Evolutionary conservation across 2,113 vertebrate genomes (phyloP), one percentile per base, ranked within the genome.

Genomic region (Oryzias javanicus): DNA sequence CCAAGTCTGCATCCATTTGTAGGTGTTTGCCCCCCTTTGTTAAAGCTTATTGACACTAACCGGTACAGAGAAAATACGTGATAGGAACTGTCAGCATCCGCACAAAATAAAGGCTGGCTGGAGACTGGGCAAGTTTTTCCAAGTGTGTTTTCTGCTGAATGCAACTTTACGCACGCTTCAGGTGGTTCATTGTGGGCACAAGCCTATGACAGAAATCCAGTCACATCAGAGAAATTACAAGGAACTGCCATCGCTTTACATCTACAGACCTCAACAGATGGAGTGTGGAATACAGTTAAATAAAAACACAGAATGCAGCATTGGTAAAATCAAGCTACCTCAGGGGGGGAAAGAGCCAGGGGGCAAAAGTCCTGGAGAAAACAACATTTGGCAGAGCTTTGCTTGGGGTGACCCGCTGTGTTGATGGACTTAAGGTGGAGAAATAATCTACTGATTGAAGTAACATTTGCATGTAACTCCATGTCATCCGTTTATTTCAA

Each of bases 191-290:
- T 72, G 65, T 45, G 4, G 61, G 42, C 61, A 41, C 64, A 12
- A 20, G 25, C 63, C 57, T 15, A n/a, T 41, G 27, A 76, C 73
- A 71, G 78, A 87, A 72, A 78, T 73, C 79, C 70, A 59, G 66
- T 64, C 59, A 66, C 55, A 55, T 78, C 78, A 79, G 74, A 79
- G 62, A 81, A 80, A 90, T 89, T 51, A 80, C 62, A 65, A 67
- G 80, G 35, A 82, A 89, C 87, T 89, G 87, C 88, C 82, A 83
- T 91, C 85, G 81, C 84, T 92, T 91, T 84, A 68, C 69, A 89
- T 90, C 79, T 57, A 14, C 77, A 49, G 60, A 80, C 72, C 76
- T 65, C 68, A 82, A 67, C 86, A 88, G 86, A 90, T 84, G 89
- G 86, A 85, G 83, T 72, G 22, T 80, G 69, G 47, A 50, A 35